Base-by-base conservation (phyloP, 2,888 invertebrate genomes). In the Gryllus longicercus region DNA sequence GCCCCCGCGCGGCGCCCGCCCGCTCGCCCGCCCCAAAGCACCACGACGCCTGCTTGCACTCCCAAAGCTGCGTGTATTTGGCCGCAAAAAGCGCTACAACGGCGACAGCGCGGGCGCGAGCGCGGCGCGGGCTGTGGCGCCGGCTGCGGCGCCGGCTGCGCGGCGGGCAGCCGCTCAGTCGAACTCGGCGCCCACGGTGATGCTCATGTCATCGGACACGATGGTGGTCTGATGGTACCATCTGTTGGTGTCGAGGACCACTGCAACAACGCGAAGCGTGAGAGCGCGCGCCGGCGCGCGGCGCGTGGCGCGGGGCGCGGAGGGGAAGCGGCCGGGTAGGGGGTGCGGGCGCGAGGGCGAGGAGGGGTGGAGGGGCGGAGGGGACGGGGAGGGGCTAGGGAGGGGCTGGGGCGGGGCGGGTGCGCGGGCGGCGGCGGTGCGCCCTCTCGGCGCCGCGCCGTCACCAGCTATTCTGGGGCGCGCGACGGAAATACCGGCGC, bases 191-290 rank as follows among this genome's bases (percentile, higher is more conserved):
- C 98, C 98, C 84, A 98, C 97, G 0, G 97, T 97, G 84, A 98
- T 95, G 88, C 98, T 98, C 85, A 98, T 92, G 84, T 95, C 94
- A 23, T 94, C 92, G 0, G 96, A 95, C 77, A 95, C 90, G 81
- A 97, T 95, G 84, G 90, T 88, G 0, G 98, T 98, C 86, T 94
- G 93, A 89, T 98, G 98, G 86, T 96, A 98, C 98, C 98, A 98
- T 80, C 93, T 92, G 86, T 98, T 98, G 0, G 98, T 98, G 86
- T 98, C 96, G 85, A 98, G 89, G 78, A 97, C 94, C 90, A 98
- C 97, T 97, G 90, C 5, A 90, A 90, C 82, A 82, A 83, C 84
- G 80, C 82, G 82, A 81, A 51, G 25, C 38, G 25, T 76, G 23
- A 18, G 8, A 76, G 38, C 38, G 63, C 63, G n/a, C 63, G 63